Base-by-base conservation (phyloP, 1,140 invertebrate species). In the Diorhabda sublineata region DNA sequence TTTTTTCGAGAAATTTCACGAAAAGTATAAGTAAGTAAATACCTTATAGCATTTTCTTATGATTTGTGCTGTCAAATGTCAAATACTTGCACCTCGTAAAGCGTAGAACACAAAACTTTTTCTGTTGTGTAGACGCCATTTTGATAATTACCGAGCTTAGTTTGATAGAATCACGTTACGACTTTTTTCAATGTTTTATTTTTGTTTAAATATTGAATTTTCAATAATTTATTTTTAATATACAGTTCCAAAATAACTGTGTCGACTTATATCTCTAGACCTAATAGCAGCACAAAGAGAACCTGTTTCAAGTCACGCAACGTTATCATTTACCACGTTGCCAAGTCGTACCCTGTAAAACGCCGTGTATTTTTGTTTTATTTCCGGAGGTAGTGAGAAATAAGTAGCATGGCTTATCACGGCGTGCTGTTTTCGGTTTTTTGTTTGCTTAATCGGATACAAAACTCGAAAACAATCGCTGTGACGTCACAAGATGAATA, bases 231-330 rank as follows among this genome's bases (percentile, higher is more conserved):
- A 26, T 26, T 26, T 26, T 26, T 26, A 61, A 65, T 64, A 67
- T 66, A 58, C 67, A 61, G 69, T 56, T 71, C 67, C 65, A 61
- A 66, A 67, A 61, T 67, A 66, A 66, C 66, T 57, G 61, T 68
- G 58, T 62, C 69, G 64, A 70, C 69, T 71, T 56, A 61, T 44
- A 68, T 2, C 47, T 52, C 47, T 52, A 52, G 6, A 52, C n/a
- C 6, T 52, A 52, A 52, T 52, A 56, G 64, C 64, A 42, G 47
- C 45, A 60, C 60, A 67, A 67, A 67, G 67, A 69, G 67, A 64
- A 58, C 59, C 61, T 69, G 58, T 67, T 67, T 61, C 59, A 64
- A 64, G 61, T 69, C 64, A 65, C 64, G 45, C 64, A 56, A 57
- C 43, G 56, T 47, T 57, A 65, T 65, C 64, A 7, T 45, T 42